A percentile compares a stretch with the other conserved stretches of the same genome.
These are phyloP conservation scores for Hypena proboscidalis DNA, from an alignment of 2,888 invertebrate species.

Conservation along the genomic window DNA sequence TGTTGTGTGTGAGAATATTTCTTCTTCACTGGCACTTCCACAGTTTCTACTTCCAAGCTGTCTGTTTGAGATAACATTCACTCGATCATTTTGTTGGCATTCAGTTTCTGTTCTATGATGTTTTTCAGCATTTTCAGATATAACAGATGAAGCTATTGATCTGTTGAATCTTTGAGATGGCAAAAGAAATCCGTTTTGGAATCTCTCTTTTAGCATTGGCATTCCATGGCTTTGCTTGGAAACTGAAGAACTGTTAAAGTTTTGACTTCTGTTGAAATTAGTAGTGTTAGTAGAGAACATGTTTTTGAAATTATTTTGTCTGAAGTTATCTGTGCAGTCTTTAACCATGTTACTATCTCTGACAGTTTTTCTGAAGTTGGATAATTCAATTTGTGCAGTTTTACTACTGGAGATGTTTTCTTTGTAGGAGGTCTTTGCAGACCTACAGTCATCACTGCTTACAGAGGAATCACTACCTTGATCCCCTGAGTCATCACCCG, in stretches of 20 bases:
- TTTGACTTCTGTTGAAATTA: conserved; percentile 20
- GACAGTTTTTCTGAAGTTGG: conserved; percentile 17
- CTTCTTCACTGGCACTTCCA: conserved; percentile 51
- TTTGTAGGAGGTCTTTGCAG: conserved; percentile 54
- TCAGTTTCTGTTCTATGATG: conserved; percentile 12
- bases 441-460: conserved; percentile 67
- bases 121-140: conserved; percentile 43
- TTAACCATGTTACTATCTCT: conserved; percentile 17
- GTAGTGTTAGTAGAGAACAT: conserved; percentile 34
- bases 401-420: conserved; percentile 44
- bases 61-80: conserved; percentile 16
- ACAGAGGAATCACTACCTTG: conserved; percentile 68
- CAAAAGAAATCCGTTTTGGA: conserved; percentile 57
- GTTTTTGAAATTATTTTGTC: conserved; percentile 52
- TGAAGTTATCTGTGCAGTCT: conserved; percentile 52
- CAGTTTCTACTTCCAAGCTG: conserved; percentile 13
- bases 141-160: conserved; percentile 47
- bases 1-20: conserved; percentile 53
- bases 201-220: conserved; percentile 57
- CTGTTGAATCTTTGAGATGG: conserved; percentile 69
- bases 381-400: conserved; percentile 21
- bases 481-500: conserved; percentile 67
- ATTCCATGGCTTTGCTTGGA: conserved; percentile 31
- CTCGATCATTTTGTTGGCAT: conserved; percentile 1
- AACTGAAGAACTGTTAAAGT: conserved; percentile 17